Base-by-base conservation (phyloP, 2,888 invertebrate species). In the Mesochorus sp. region DNA sequence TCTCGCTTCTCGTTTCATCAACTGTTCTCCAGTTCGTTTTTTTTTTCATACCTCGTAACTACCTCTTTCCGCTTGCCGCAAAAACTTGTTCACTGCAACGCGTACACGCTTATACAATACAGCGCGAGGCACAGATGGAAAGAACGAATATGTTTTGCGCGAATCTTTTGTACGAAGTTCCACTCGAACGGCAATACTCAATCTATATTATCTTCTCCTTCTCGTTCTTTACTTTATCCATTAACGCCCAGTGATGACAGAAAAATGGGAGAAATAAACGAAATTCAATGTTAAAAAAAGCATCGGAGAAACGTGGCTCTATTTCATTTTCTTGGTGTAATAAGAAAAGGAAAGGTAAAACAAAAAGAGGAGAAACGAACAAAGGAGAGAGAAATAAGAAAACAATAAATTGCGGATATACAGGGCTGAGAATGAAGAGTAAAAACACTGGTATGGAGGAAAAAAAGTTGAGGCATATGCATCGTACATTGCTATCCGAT, bases 11-110 rank as follows among this genome's bases (percentile, higher is more conserved):
- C 67, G 62, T 39, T 70, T 61, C 59, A 61, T 61, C 70, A 49
- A 19, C 49, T 28, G 12, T 21, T n/a, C 3, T 26, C 34, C 17
- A 17, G 12, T 67, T 61, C 71, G 64, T 71, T 49, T 3, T 51
- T 37, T 61, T 31, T 67, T 67, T 37, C 21, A 26, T 21, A 44
- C 21, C 62, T 49, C 44, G 64, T 59, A 64, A 61, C 67, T 68
- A 59, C 62, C 76, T 72, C 39, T 62, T 61, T 31, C 67, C 44
- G 44, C 49, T 37, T 39, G 39, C 55, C 71, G 44, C 75, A 67
- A 61, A 67, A 78, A 80, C 53, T 51, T 42, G 47, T 62, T 61
- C 62, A 44, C 51, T 53, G 70, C 64, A 76, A 72, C 76, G 73
- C 64, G 72, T 51, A 55, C 64, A 47, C 51, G 26, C 53, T 51